Conservation (phyloP, 1,140 invertebrate species). For the Thalassaphorura encarpata region DNA sequence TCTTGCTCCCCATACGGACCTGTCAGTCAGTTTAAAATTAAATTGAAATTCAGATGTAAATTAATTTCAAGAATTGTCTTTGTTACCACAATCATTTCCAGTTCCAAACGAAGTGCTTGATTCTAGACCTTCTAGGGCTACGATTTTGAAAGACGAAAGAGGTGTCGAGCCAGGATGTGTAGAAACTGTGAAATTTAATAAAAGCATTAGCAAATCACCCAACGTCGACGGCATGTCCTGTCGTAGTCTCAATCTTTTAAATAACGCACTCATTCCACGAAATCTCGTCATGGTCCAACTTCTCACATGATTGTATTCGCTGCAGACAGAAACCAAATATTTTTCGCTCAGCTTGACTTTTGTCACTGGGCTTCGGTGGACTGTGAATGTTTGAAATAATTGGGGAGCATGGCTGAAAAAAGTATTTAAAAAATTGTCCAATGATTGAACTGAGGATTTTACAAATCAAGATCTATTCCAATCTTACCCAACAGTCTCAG, state of each 20-base stretch:
- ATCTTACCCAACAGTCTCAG: slow-evolving; percentile 96
- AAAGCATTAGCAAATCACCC: too few relatives aligned
- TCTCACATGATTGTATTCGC: slow-evolving; percentile 94
- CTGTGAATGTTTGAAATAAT: slow-evolving; percentile 95
- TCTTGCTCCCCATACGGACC: slow-evolving; percentile 96
- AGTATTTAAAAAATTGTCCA: too few relatives aligned
- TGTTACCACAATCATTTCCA: slow-evolving; percentile 66
- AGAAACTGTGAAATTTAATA: slow-evolving; percentile 82
- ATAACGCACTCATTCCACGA: slow-evolving; percentile 54
- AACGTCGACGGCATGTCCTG: too few relatives aligned
- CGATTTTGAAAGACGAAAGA: slow-evolving; percentile 90
- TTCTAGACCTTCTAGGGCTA: slow-evolving; percentile 76
- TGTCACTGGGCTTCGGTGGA: slow-evolving; percentile 89
- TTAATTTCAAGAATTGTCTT: slow-evolving; percentile 59
- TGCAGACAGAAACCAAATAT: slow-evolving; percentile 92
- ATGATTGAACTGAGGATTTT: too few relatives aligned
- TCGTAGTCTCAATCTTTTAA: too few relatives aligned
- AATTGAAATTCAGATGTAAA: too few relatives aligned
- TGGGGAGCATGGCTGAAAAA: slow-evolving; percentile 95
- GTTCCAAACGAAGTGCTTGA: slow-evolving; percentile 60
- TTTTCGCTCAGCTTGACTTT: slow-evolving; percentile 94
- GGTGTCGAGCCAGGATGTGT: slow-evolving; percentile 95
- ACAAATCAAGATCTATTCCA: too few relatives aligned
- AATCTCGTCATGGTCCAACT: slow-evolving; percentile 95
- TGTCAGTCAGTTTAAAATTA: slow-evolving; percentile 34